Conservation (phyloP, 2,113 vertebrate species). For the Laticauda colubrina region DNA sequence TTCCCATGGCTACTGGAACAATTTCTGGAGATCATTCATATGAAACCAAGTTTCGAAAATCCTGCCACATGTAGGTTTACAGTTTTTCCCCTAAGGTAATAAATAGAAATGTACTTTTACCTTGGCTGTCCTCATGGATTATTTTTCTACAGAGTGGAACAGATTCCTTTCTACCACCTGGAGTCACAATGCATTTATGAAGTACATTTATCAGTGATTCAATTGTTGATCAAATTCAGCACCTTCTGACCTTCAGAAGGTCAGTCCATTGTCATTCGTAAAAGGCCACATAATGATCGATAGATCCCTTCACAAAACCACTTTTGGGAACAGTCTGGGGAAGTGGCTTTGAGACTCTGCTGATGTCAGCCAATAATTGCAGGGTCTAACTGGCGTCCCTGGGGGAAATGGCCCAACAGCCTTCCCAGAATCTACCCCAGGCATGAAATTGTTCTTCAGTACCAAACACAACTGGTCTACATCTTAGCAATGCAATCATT, state of each 20-base stretch:
- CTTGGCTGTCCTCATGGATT: neutral
- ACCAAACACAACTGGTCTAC: neutral
- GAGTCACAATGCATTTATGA: neutral
- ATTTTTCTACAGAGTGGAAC: neutral
- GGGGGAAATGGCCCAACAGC: neutral
- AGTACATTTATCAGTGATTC: neutral
- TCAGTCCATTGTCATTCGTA: neutral
- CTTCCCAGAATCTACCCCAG: neutral
- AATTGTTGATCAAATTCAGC: neutral
- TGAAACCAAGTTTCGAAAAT: neutral
- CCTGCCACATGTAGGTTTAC: neutral
- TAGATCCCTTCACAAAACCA: neutral
- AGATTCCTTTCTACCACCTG: neutral
- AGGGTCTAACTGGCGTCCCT: neutral
- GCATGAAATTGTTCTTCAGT: neutral
- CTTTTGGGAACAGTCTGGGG: neutral
- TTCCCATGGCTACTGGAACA: conserved; percentile 13
- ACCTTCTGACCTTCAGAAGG: neutral
- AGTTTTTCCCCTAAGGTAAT: neutral
- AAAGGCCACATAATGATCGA: neutral
- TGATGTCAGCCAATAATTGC: neutral
- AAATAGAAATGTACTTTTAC: neutral
- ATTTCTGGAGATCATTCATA: neutral
- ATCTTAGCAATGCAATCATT: neutral
- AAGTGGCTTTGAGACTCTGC: neutral